Percentiles rank a stretch among this genome's conserved stretches.
phyloP scores from a whole-genome alignment of 2,113 vertebrate genomes.

The Rafetus swinhoei region DNA sequence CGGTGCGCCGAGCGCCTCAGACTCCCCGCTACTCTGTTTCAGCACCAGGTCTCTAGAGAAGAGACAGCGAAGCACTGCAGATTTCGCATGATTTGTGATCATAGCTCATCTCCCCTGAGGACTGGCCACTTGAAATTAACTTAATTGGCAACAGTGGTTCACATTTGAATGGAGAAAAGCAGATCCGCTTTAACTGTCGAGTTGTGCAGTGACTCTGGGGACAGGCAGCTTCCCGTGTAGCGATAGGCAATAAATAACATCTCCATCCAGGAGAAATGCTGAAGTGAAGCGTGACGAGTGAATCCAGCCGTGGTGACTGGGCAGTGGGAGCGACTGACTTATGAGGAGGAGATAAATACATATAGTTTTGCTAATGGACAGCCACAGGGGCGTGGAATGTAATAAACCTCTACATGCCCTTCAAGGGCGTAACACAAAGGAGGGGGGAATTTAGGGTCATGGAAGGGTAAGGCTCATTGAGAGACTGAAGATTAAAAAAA shows the following conservation, averaged over 20 bases:
- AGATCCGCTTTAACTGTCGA: neutral
- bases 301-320: neutral
- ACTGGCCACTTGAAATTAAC: neutral
- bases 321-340: neutral
- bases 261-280: slow-evolving; percentile 34
- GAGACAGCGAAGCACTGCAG: neutral
- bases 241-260: slow-evolving; percentile 51
- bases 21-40: neutral
- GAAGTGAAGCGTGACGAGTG: neutral
- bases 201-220: neutral
- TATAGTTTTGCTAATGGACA: slow-evolving; percentile 38
- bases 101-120: neutral
- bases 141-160: neutral
- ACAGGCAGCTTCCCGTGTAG: neutral
- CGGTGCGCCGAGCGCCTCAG: neutral
- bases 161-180: rapidly evolving
- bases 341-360: neutral
- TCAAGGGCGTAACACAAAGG: neutral
- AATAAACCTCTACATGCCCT: neutral
- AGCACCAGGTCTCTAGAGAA: neutral
- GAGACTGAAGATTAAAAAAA: neutral
- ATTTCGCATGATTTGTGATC: neutral
- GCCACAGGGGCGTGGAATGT: slow-evolving; percentile 9
- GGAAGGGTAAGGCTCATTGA: slow-evolving; percentile 21
- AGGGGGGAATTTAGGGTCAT: slow-evolving; percentile 41